Percentiles rank a stretch among this genome's conserved stretches.
Evolutionary conservation across 2,113 vertebrate genomes (phyloP).

Genomic region (Todiramphus chloris): DNA sequence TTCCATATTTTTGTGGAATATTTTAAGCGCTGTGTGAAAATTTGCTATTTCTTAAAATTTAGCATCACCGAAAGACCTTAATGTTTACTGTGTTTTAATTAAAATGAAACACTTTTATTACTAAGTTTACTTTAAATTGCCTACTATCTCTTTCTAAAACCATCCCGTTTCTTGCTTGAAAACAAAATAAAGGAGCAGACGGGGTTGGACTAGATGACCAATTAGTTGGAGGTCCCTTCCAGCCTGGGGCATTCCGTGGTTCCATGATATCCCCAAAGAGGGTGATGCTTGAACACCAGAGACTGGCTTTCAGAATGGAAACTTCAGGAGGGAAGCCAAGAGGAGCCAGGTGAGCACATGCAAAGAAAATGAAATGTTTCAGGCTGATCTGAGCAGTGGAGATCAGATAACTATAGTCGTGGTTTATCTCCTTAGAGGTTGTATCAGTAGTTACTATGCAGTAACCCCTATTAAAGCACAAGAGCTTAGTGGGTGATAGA

Average conservation of each 20-base stretch:
- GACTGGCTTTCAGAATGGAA: background rate
- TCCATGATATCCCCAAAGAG: background rate
- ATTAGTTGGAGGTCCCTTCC: no score
- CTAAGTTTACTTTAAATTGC: background rate
- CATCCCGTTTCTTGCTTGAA: background rate
- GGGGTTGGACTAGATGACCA: no score
- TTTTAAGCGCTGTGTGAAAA: background rate
- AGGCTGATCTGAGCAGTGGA: background rate
- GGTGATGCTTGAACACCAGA: background rate
- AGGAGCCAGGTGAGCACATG: background rate
- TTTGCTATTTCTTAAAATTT: fast-evolving
- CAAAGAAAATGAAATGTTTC: slow-evolving; percentile 45
- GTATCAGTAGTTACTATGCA: background rate
- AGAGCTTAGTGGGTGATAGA: background rate
- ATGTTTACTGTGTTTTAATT: background rate
- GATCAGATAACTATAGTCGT: background rate
- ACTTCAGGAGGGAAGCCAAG: background rate
- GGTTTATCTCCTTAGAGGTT: background rate
- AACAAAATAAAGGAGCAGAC: background rate
- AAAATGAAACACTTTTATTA: background rate
- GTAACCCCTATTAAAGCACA: background rate
- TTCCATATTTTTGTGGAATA: background rate
- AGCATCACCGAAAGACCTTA: background rate
- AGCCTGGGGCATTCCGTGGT: no score
- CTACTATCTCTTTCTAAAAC: background rate